phyloP scores from a whole-genome alignment of 2,888 invertebrate species.

The Parochlus steinenii region DNA sequence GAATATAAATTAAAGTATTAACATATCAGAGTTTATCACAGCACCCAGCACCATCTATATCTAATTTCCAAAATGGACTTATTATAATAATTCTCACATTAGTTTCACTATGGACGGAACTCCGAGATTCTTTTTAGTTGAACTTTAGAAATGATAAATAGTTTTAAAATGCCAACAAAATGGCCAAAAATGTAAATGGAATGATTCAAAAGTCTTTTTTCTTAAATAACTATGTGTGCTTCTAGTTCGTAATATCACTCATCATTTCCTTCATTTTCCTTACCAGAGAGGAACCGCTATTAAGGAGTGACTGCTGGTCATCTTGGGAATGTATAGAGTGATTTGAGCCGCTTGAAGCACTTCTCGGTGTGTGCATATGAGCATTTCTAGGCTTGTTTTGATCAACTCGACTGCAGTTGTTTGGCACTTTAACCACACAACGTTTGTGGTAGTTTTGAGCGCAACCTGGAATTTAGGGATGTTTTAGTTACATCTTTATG shows the following conservation, averaged over 20 bases:
- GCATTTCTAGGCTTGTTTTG: slow-evolving; percentile 28
- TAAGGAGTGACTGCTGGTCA: slow-evolving; percentile 33
- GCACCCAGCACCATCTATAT: slow-evolving; percentile 9
- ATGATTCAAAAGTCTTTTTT: not conserved
- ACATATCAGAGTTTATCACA: slow-evolving; percentile 11
- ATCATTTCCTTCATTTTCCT: slow-evolving; percentile 47
- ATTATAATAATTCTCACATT: not conserved
- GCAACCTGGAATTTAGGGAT: slow-evolving; percentile 54
- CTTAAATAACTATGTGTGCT: slow-evolving; percentile 1
- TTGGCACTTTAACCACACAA: slow-evolving; percentile 91
- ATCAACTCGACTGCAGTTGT: slow-evolving; percentile 65
- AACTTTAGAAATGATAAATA: slow-evolving; percentile 9
- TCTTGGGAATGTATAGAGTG: slow-evolving; percentile 39
- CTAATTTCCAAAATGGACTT: not conserved
- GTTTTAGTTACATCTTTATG: slow-evolving; percentile 12
- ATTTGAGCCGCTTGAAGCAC: slow-evolving; percentile 59
- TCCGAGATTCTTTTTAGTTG: not conserved
- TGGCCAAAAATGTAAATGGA: slow-evolving; percentile 12
- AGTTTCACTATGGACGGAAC: no score
- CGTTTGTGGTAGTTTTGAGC: slow-evolving; percentile 97
- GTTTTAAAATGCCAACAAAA: slow-evolving; percentile 14
- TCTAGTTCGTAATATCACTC: slow-evolving; percentile 30
- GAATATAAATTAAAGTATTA: not conserved
- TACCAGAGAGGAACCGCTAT: slow-evolving; percentile 55
- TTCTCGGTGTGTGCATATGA: slow-evolving; percentile 39